Conservation (phyloP, 2,797 vertebrate species). For the Dendrocincla fuliginosa region DNA sequence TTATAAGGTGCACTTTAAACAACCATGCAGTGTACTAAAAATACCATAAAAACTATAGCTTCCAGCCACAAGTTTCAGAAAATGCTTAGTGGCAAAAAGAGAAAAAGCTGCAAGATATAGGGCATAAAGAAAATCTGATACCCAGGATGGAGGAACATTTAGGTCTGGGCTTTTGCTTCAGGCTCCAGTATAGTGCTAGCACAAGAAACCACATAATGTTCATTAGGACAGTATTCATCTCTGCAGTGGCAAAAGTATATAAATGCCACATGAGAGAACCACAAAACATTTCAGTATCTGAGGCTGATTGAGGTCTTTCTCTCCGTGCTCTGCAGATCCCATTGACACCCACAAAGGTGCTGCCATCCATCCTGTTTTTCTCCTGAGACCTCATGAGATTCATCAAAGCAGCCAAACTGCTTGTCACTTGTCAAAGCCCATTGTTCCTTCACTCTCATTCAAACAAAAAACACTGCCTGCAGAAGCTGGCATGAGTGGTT, state of each 20-base stretch:
- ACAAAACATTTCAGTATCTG: neutral
- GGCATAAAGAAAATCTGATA: slow-evolving; percentile 25
- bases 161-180: slow-evolving; percentile 1
- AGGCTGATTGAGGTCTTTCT: neutral
- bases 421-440: fast-evolving
- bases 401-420: neutral
- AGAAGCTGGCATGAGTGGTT: neutral
- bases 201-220: neutral
- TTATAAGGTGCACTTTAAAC: slow-evolving; percentile 69
- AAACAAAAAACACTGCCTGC: neutral
- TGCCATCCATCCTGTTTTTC: neutral
- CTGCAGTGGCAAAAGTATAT: neutral
- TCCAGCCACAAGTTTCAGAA: slow-evolving; percentile 61
- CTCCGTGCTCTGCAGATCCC: neutral
- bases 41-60: slow-evolving; percentile 59
- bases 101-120: slow-evolving; percentile 27
- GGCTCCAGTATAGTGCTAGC: neutral
- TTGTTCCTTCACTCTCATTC: neutral
- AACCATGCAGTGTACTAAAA: slow-evolving; percentile 61
- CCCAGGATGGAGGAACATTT: neutral
- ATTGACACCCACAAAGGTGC: neutral
- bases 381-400: neutral
- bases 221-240: neutral
- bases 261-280: neutral
- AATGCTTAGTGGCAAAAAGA: slow-evolving; percentile 58